Evolutionary conservation across 2,113 vertebrate genomes (phyloP).

Genomic region (Gobio gobio): DNA sequence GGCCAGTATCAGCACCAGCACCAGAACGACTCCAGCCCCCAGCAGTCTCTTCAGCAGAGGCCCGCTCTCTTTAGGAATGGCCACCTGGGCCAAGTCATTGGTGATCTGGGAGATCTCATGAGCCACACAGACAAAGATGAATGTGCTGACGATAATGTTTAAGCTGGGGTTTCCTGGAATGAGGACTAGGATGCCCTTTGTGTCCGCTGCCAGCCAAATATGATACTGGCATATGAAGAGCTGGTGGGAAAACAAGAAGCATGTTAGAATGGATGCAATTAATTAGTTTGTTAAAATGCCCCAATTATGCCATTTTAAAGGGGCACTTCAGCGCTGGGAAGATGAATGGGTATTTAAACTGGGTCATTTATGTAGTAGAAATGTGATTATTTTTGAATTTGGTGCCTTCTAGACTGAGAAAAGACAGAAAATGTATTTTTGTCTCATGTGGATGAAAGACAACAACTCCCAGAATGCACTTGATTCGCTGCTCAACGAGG

Average conservation of each 20-base stretch:
- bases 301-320: no score
- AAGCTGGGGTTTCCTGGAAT: constrained; percentile 91
- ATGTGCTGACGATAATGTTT: constrained; percentile 94
- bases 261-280: background rate
- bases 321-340: no score
- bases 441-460: no score
- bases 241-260: constrained; percentile 70
- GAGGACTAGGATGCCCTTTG: constrained; percentile 94
- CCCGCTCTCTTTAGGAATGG: constrained; percentile 91
- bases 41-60: constrained; percentile 86
- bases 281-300: no score
- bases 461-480: no score
- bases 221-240: constrained; percentile 99
- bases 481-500: no score
- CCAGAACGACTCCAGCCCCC: constrained; percentile 75
- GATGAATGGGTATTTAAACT: no score
- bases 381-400: no score
- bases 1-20: constrained; percentile 81
- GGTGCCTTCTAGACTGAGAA: no score
- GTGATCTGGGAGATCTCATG: constrained; percentile 98
- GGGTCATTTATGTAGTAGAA: no score
- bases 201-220: constrained; percentile 98
- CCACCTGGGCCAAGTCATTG: constrained; percentile 91
- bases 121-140: constrained; percentile 97
- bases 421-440: no score